Base-by-base conservation (phyloP, 2,888 invertebrate genomes). In the Amphimallon solstitiale region DNA sequence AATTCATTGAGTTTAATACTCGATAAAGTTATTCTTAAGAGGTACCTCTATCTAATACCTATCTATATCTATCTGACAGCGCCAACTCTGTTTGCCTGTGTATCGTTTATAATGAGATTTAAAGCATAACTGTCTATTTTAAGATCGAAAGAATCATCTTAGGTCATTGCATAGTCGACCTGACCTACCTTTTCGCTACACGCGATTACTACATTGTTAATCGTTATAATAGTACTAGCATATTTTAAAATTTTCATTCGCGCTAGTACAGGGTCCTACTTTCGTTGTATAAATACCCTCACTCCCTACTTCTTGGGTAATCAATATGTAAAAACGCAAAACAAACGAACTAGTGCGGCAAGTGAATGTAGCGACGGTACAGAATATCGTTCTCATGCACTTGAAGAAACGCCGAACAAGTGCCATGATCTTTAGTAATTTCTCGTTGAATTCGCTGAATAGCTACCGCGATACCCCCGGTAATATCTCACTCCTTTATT, bases 141-240 rank as follows among this genome's bases (percentile, higher is more conserved):
- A 51, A n/a, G 51, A 51, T 29, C 5, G 2, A 51, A 21, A 51
- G 17, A 7, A 35, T n/a, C 9, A 34, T 51, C 35, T 7, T 15
- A 37, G 29, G 29, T 29, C 37, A 52, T 15, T 37, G 15, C 52
- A 37, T 52, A 19, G 15, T 15, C 23, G 56, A 56, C 56, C 40
- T 23, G 56, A 56, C 56, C 56, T 56, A 56, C 56, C 56, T 56
- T 40, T 23, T 40, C 40, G 17, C 35, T 14, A 14, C 51, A 23
- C 10, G n/a, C n/a, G n/a, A 6, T 4, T 17, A 23, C 34, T n/a
- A 14, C 34, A 51, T n/a, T 17, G 35, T 51, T 48, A 9, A 35
- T 15, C 35, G 14, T 9, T 4, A 9, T 6, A 29, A 29, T n/a
- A n/a, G n/a, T n/a, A n/a, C n/a, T n/a, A 15, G 35, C 51, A 35